Conservation (phyloP, 2,888 invertebrate species). For the Eustalomyia histrio region DNA sequence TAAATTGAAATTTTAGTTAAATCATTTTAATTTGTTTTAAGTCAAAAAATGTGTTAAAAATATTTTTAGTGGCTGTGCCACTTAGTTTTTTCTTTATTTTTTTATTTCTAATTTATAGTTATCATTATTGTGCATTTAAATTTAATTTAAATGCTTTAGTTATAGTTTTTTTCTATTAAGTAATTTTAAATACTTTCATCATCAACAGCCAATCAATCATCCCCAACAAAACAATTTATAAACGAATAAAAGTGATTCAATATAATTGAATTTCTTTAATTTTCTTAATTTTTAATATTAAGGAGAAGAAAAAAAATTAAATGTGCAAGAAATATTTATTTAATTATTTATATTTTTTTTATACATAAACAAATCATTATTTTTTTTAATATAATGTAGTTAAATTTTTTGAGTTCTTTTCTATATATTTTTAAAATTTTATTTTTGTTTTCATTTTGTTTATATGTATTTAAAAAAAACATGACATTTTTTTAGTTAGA, state of each 20-base stretch:
- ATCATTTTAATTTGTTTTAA: constrained; percentile 45
- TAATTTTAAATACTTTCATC: constrained; percentile 37
- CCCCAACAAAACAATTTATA: constrained; percentile 7
- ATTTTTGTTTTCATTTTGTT: constrained; percentile 13
- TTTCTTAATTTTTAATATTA: constrained; percentile 14
- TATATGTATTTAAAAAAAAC: constrained; percentile 28
- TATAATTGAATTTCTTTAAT: constrained; percentile 55
- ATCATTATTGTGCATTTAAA: constrained; percentile 63
- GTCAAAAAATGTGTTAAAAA: constrained; percentile 41
- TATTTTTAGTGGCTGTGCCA: constrained; percentile 62
- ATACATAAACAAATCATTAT: constrained; percentile 1
- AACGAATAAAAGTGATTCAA: constrained; percentile 54
- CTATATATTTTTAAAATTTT: constrained; percentile 21
- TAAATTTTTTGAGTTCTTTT: constrained; percentile 38
- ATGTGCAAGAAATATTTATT: constrained; percentile 46
- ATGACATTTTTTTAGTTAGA: constrained; percentile 54
- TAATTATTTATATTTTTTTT: constrained; percentile 22
- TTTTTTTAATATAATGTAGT: constrained; percentile 39
- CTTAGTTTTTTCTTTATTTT: constrained; percentile 35
- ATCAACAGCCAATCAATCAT: neutral
- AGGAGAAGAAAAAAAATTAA: constrained; percentile 20
- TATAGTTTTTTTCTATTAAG: constrained; percentile 44
- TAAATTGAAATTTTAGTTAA: constrained; percentile 35
- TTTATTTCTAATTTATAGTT: constrained; percentile 42
- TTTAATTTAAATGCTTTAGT: constrained; percentile 62